phyloP scores from a whole-genome alignment of 2,113 vertebrate species.

The Pelvicachromis taeniatus region DNA sequence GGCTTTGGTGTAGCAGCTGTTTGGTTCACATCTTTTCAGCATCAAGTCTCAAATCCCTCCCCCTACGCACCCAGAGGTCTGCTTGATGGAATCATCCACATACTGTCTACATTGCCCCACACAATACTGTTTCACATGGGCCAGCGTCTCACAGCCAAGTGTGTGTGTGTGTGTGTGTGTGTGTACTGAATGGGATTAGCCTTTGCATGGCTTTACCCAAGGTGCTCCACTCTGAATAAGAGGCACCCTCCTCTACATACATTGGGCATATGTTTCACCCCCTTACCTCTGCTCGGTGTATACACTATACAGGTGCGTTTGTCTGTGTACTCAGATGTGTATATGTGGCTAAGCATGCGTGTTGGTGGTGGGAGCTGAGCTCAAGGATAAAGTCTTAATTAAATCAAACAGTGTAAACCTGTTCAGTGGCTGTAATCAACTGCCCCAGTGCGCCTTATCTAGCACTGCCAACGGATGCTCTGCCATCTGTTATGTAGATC shows the following conservation, averaged over 20 bases:
- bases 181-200: slow-evolving; percentile 67
- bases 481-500: slow-evolving; percentile 76
- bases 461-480: slow-evolving; percentile 70
- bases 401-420: slow-evolving; percentile 77
- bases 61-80: slow-evolving; percentile 50
- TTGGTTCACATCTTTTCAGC: slow-evolving; percentile 71
- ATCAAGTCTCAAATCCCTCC: slow-evolving; percentile 59
- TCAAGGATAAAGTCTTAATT: slow-evolving; percentile 76
- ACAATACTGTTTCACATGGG: slow-evolving; percentile 70
- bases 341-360: not conserved
- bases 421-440: slow-evolving; percentile 75
- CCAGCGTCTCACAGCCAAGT: slow-evolving; percentile 59
- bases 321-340: not conserved
- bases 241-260: slow-evolving; percentile 54
- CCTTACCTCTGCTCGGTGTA: slow-evolving; percentile 21
- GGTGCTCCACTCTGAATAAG: slow-evolving; percentile 52
- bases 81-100: slow-evolving; percentile 58
- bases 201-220: slow-evolving; percentile 62
- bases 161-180: slow-evolving; percentile 17
- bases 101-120: slow-evolving; percentile 69
- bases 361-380: slow-evolving; percentile 58
- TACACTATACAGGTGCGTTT: slow-evolving; percentile 54
- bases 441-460: slow-evolving; percentile 74
- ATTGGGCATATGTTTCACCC: slow-evolving; percentile 31
- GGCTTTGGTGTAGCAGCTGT: slow-evolving; percentile 69